Evolutionary conservation across 92 coral and sea anemone genomes (phyloP), one percentile per base, ranked within the genome.

Genomic region (Virgularia gustaviana): DNA sequence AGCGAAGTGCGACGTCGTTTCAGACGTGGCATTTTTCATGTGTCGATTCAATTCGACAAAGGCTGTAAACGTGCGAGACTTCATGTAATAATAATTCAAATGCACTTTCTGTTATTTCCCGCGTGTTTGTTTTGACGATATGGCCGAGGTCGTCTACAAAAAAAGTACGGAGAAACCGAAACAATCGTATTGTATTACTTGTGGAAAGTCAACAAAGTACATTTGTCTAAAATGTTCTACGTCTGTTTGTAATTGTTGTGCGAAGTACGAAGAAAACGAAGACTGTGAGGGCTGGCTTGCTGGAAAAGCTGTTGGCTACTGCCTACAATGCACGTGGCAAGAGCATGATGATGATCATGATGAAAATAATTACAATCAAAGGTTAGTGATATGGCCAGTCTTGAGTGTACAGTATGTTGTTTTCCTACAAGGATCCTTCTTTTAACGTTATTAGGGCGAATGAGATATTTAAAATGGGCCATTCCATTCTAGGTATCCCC

Each of bases 161-260:
- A 43, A 43, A 13, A 13, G n/a, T 13, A 43, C 13, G 20, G 2
- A 43, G 2, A 16, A 1, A 1, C n/a, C n/a, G 51, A 4, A 4
- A 1, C 51, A 43, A 43, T 1, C 2, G 20, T 43, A 22, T 43
- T 75, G 76, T 56, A 47, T 31, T 57, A 73, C 39, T 41, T 81
- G 76, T 63, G 64, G 75, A 37, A 37, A 67, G 41, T 52, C 32
- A 10, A 82, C 86, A 49, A 71, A 59, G 37, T 82, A 76, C 51
- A 10, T 44, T 78, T 82, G 78, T 39, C 36, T 76, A 24, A 13
- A 35, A 41, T 81, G 86, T 47, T 38, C 84, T 36, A 16, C 66
- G 33, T 55, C 75, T 31, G 61, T 60, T 53, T 63, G 83, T 44
- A 66, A 68, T 42, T 49, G 42, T 34, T 82, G 83, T 57, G 54